A percentile compares a stretch with the other conserved stretches of the same genome.
phyloP scores from a whole-genome alignment of 2,113 vertebrate species.

The Phalacrocorax pelagicus region DNA sequence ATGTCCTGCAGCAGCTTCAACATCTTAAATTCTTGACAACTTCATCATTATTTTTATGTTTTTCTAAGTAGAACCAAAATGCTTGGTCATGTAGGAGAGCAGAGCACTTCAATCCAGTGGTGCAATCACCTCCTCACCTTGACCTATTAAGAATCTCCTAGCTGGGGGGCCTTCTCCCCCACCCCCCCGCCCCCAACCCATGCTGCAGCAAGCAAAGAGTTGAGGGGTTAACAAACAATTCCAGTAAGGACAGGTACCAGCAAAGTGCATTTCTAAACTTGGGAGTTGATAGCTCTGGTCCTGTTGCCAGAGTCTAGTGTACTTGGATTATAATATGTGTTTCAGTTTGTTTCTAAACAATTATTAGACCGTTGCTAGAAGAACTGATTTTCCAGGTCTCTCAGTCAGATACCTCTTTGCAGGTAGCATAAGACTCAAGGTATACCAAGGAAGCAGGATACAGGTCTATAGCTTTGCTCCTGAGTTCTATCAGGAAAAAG shows the following conservation, averaged over 20 bases:
- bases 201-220: background rate
- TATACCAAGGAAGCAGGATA: background rate
- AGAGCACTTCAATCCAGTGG: background rate
- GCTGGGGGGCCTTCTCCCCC: background rate
- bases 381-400: background rate
- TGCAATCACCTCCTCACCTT: background rate
- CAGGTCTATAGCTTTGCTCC: background rate
- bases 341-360: conserved; percentile 11
- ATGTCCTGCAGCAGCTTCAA: background rate
- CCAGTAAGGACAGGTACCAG: background rate
- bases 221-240: background rate
- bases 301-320: background rate
- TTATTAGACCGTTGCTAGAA: background rate
- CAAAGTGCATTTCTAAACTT: conserved; percentile 23
- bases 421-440: background rate
- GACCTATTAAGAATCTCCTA: background rate
- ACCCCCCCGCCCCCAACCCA: background rate
- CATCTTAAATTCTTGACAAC: background rate
- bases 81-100: background rate
- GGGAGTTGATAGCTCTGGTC: background rate
- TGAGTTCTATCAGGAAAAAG: background rate
- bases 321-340: background rate
- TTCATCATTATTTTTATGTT: background rate
- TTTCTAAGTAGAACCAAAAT: background rate
- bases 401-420: background rate